Percentiles rank a stretch among this genome's conserved stretches.
These are phyloP conservation scores for Drosophila pallidifrons DNA, from an alignment of 1,140 invertebrate species.

Conservation along the genomic window DNA sequence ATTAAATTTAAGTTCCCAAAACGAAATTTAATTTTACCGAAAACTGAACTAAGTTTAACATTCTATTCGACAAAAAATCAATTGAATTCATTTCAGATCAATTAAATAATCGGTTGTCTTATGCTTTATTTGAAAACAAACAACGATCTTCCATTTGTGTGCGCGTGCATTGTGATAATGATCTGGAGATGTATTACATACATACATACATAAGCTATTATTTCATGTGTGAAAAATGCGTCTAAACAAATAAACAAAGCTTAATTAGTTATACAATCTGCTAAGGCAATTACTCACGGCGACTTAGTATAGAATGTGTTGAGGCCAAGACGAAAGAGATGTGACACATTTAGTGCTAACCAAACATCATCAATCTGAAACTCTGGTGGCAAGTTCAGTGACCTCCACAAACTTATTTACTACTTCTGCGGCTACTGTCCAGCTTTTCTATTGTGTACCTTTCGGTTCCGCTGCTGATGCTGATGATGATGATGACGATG, in stretches of 20 bases:
- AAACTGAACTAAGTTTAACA: too few relatives aligned
- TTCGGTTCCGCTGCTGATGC: neutral
- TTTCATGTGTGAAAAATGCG: conserved; percentile 1
- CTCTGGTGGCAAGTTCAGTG: conserved; percentile 46
- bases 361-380: conserved; percentile 28
- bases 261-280: conserved; percentile 20
- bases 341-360: conserved; percentile 43
- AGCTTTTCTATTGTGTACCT: conserved; percentile 52
- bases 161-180: neutral
- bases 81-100: too few relatives aligned
- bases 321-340: neutral
- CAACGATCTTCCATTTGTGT: neutral
- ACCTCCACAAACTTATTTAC: conserved; percentile 30
- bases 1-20: too few relatives aligned
- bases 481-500: too few relatives aligned
- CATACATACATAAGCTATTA: neutral
- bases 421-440: conserved; percentile 47
- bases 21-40: too few relatives aligned
- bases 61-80: too few relatives aligned
- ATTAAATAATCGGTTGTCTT: too few relatives aligned
- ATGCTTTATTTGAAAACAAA: too few relatives aligned
- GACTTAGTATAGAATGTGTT: neutral
- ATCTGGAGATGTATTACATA: neutral
- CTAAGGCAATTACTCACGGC: conserved; percentile 11
- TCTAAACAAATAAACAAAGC: conserved; percentile 23